Conservation (phyloP, 2,888 invertebrate genomes). For the Acanthosepion lycidas region DNA sequence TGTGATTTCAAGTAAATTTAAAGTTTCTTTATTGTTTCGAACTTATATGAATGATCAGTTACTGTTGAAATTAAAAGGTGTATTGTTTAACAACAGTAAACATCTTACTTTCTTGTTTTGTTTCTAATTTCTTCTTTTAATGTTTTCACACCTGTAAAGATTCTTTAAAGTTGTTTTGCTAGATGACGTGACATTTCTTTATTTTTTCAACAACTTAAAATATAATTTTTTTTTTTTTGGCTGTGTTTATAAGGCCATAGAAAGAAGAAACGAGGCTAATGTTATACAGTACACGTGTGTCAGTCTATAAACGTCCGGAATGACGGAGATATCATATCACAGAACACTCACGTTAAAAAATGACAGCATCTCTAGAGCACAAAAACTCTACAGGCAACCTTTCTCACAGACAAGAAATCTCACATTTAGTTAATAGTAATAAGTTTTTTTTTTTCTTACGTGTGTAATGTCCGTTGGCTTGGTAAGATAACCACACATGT, state of each 20-base stretch:
- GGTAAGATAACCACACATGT: not conserved
- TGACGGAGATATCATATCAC: constrained; percentile 25
- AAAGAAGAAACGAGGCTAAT: not conserved
- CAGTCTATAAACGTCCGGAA: not conserved
- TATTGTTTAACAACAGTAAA: not conserved
- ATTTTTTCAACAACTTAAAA: not conserved
- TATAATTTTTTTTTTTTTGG: too few species aligned
- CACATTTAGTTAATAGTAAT: constrained; percentile 33
- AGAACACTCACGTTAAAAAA: constrained; percentile 33
- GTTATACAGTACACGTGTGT: constrained; percentile 33
- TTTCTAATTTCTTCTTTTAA: too few species aligned
- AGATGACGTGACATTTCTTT: not conserved
- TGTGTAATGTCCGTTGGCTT: constrained; percentile 15
- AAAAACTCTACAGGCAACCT: constrained; percentile 33
- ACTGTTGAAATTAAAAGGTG: too few species aligned
- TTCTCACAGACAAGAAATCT: constrained; percentile 15
- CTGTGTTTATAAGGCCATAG: not conserved
- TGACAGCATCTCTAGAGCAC: not conserved
- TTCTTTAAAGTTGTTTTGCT: not conserved
- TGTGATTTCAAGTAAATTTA: not conserved
- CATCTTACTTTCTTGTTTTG: not conserved
- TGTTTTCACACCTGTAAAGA: not conserved
- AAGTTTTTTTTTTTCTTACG: not conserved
- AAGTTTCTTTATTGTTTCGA: not conserved
- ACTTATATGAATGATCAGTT: not conserved